Percentiles rank a stretch among this genome's conserved stretches.
Conservation (phyloP, 2,888 invertebrate species). For the Ptychoptera contaminata region DNA sequence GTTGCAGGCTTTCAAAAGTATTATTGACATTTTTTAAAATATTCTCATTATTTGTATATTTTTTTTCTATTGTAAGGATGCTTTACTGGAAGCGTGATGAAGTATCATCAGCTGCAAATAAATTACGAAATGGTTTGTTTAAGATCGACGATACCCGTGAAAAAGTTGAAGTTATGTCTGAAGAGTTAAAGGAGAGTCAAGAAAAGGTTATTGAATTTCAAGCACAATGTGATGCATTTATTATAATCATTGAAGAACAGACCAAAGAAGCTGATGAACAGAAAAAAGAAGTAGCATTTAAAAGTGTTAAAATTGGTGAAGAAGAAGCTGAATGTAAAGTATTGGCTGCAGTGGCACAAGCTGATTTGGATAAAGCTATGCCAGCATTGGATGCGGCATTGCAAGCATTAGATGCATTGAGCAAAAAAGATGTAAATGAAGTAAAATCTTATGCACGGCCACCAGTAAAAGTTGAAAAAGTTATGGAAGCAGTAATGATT, state of each 20-base stretch:
- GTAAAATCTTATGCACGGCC: conserved; percentile 81
- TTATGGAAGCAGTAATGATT: conserved; percentile 80
- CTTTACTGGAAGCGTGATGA: conserved; percentile 53
- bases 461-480: conserved; percentile 75
- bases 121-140: conserved; percentile 63
- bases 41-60: not conserved
- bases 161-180: conserved; percentile 70
- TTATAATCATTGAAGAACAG: conserved; percentile 66
- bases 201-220: conserved; percentile 59
- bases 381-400: conserved; percentile 77
- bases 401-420: conserved; percentile 56
- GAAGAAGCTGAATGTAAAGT: conserved; percentile 70
- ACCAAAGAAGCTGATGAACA: conserved; percentile 71
- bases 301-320: conserved; percentile 56
- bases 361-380: conserved; percentile 71
- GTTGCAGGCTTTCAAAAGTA: conserved; percentile 71
- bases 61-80: conserved; percentile 37
- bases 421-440: conserved; percentile 77
- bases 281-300: conserved; percentile 54
- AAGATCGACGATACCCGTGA: conserved; percentile 76
- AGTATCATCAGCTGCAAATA: conserved; percentile 57
- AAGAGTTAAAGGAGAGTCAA: conserved; percentile 59
- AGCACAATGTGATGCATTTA: conserved; percentile 70
- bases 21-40: conserved; percentile 17
- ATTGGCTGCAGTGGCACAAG: conserved; percentile 65